phyloP scores from a whole-genome alignment of 1,140 invertebrate genomes.

The Drosophila melanogaster region Release_6_plus_ISO1_MT NT_033777.3:10734501-10735000 shows the following conservation, averaged over 20 bases:
- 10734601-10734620: constrained; percentile 50
- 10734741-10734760: constrained; percentile 37
- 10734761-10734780: constrained; percentile 22
- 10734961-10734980: too few species aligned
- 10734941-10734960: too few species aligned
- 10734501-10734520: constrained; percentile 5
- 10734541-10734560: constrained; percentile 16
- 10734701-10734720: neutral
- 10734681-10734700: constrained; percentile 10
- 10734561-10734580: constrained; percentile 41
- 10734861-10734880: constrained; percentile 2
- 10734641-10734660: constrained; percentile 15
- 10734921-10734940: too few species aligned
- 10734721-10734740: constrained; percentile 24
- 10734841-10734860: constrained; percentile 43
- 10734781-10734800: constrained; percentile 19
- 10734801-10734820: constrained; percentile 32
- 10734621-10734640: constrained; percentile 4
- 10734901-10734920: neutral
- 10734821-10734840: constrained; percentile 14
- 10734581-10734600: constrained; percentile 45
- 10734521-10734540: constrained; percentile 24
- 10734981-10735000: too few species aligned
- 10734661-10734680: constrained; percentile 35
- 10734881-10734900: neutral